Evolutionary conservation across 2,797 vertebrate genomes (phyloP).

Genomic region (Valencia hispanica): DNA sequence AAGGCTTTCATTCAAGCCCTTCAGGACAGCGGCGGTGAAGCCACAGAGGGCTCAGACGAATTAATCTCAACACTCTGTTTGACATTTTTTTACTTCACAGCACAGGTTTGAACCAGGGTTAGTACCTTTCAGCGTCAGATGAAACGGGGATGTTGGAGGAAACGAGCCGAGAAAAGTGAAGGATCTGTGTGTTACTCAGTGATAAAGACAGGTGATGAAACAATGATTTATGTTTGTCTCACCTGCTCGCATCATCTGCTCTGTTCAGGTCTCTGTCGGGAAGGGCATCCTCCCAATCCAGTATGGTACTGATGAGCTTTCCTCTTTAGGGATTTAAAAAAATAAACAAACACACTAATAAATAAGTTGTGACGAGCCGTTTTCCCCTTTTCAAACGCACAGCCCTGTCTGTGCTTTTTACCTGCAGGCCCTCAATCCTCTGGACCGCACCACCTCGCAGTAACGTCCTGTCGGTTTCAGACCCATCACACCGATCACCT

Average conservation of each 20-base stretch:
- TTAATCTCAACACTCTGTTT: slow-evolving; percentile 1
- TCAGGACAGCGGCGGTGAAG: neutral
- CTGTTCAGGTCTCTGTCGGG: slow-evolving; percentile 89
- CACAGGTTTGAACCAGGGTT: slow-evolving; percentile 2
- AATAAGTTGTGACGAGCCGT: neutral
- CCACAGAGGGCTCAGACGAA: neutral
- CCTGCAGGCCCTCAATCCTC: slow-evolving; percentile 94
- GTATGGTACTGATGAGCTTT: slow-evolving; percentile 92
- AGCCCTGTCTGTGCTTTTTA: slow-evolving; percentile 50
- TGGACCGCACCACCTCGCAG: slow-evolving; percentile 89
- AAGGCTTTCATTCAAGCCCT: slow-evolving; percentile 16
- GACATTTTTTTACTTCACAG: slow-evolving; percentile 6
- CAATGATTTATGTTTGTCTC: slow-evolving; percentile 9
- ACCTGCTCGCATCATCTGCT: slow-evolving; percentile 94
- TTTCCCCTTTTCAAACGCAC: neutral
- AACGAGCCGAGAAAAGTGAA: neutral
- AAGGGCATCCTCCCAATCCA: slow-evolving; percentile 97
- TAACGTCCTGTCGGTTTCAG: slow-evolving; percentile 91
- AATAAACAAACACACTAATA: neutral
- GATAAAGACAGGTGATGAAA: slow-evolving; percentile 5
- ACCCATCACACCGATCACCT: slow-evolving; percentile 96
- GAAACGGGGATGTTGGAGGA: slow-evolving; percentile 16
- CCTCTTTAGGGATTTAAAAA: slow-evolving; percentile 79
- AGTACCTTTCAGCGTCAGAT: neutral
- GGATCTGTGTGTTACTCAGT: neutral